Base-by-base conservation (phyloP, 53 echinoderm and acorn worm genomes). In the Temnopleurus reevesii region DNA sequence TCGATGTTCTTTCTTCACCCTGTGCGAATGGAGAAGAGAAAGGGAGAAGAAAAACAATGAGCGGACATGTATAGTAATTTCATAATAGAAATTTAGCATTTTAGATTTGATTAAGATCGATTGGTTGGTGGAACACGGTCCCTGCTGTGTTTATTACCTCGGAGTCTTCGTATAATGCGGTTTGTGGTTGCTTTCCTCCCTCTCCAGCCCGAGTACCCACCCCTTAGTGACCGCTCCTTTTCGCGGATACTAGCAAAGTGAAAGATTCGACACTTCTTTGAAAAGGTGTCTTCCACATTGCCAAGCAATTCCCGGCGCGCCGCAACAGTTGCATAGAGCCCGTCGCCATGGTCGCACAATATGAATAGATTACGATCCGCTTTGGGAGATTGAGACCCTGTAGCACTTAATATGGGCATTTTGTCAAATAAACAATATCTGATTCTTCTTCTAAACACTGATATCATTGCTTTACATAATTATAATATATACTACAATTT, bases 31-130 rank as follows among this genome's bases (percentile, higher is more conserved):
- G 29, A 83, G 83, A 83, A 23, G 63, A 34, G 59, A 44, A 45
- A n/a, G 81, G 12, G 81, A 21, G 21, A 36, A 12, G 53, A 58
- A 46, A 85, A 85, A 85, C 86, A 85, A 85, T 85, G 86, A 85
- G 61, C 45, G 45, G 61, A 61, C 49, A 85, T 60, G 61, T 60
- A 85, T 60, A 35, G 59, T 87, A 65, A 87, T 87, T 87, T 66
- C 65, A 87, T 87, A 87, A 87, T 66, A 66, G 88, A 87, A 66
- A 51, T 87, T 53, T 87, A 65, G 59, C 85, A 85, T 66, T 87
- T 53, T 46, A 87, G 65, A 87, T 87, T 87, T 64, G 88, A 87
- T 87, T 61, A 85, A 66, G 53, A 45, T 87, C 76, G 88, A 87
- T 71, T 36, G 88, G 46, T 71, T 36, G 88, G 46, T n/a, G 46